phyloP scores from a whole-genome alignment of 2,888 invertebrate species.

The Andrena marginata region DNA sequence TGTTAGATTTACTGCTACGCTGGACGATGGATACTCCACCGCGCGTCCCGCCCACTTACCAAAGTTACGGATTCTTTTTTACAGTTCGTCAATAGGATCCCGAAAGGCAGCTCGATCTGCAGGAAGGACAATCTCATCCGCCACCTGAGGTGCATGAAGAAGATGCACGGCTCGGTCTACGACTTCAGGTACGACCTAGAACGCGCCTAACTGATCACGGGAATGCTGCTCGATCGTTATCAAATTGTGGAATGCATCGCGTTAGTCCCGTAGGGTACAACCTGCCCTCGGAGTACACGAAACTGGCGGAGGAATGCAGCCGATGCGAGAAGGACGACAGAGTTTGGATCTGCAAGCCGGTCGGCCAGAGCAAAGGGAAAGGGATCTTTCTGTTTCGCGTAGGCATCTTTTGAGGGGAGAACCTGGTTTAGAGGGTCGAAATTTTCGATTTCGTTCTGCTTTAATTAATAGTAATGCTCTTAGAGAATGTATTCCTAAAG shows the following conservation, averaged over 20 bases:
- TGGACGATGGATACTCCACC: no score
- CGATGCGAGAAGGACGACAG: constrained; percentile 84
- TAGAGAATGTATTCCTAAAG: no score
- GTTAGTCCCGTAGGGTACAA: constrained; percentile 92
- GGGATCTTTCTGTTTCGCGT: constrained; percentile 94
- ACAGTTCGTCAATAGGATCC: constrained; percentile 93
- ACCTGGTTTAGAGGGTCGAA: not conserved
- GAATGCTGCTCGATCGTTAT: constrained; percentile 1
- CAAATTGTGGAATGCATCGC: constrained; percentile 29
- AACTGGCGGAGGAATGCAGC: constrained; percentile 92
- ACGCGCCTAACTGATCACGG: not conserved
- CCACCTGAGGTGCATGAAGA: constrained; percentile 92
- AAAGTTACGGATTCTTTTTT: not conserved
- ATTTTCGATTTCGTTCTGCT: no score
- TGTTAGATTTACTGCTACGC: no score
- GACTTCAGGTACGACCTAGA: constrained; percentile 90
- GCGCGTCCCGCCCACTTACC: no score
- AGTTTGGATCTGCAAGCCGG: constrained; percentile 96
- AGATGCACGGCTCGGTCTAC: constrained; percentile 92
- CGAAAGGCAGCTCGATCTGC: constrained; percentile 93
- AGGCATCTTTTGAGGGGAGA: constrained; percentile 69
- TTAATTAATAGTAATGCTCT: no score
- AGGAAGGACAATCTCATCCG: constrained; percentile 93
- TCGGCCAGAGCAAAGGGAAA: constrained; percentile 93
- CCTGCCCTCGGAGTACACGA: constrained; percentile 93